These are phyloP conservation scores for Gallinago media DNA, from an alignment of 2,113 vertebrate species.

Conservation along the genomic window DNA sequence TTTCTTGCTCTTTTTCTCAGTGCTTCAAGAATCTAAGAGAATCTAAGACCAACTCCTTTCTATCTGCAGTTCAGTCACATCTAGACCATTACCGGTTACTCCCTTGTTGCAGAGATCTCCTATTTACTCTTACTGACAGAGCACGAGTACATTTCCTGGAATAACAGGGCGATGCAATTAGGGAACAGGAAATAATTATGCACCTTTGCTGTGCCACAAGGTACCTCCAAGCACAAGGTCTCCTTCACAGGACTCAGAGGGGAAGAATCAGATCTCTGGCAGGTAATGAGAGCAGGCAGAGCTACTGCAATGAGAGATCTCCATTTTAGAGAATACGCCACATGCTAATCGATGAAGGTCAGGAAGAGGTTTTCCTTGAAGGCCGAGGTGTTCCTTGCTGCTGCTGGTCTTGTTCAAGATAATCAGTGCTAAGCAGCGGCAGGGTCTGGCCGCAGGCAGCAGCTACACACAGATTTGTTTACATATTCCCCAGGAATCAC, in stretches of 20 bases:
- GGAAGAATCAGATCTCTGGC: neutral
- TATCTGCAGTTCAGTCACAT: conserved; percentile 49
- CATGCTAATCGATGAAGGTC: conserved; percentile 35
- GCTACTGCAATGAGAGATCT: neutral
- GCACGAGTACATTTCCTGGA: conserved; percentile 54
- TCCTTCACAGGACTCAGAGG: neutral
- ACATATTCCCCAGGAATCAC: neutral
- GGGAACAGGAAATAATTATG: conserved; percentile 60
- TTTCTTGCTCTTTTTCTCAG: neutral
- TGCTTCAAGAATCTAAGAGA: neutral
- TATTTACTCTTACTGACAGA: conserved; percentile 54
- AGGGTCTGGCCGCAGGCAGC: neutral
- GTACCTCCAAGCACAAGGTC: conserved; percentile 41
- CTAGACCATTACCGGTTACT: conserved; percentile 29
- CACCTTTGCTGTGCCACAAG: neutral
- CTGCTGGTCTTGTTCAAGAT: neutral
- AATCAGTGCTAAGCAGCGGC: neutral
- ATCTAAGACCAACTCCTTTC: neutral
- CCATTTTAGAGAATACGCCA: conserved; percentile 18
- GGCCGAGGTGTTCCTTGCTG: conserved; percentile 37
- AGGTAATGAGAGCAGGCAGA: conserved; percentile 10
- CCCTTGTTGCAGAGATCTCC: conserved; percentile 36
- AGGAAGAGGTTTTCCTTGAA: conserved; percentile 49
- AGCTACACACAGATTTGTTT: neutral
- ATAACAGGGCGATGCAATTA: conserved; percentile 33